Percentiles rank a stretch among this genome's conserved stretches.
Evolutionary conservation across 2,113 vertebrate genomes (phyloP).

Genomic region (Bufo bufo): DNA sequence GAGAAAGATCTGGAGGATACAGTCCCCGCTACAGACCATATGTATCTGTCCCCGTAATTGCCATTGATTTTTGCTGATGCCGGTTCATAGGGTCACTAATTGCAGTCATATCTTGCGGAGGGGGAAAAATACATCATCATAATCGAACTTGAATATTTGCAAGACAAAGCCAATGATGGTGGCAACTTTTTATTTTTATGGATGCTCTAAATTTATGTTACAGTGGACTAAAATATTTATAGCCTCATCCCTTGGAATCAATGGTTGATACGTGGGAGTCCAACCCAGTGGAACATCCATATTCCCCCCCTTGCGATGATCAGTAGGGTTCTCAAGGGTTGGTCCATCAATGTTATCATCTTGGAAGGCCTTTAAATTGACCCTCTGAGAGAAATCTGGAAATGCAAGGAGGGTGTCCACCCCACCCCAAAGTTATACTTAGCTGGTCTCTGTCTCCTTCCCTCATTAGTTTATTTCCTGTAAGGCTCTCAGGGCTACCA

Average conservation of each 20-base stretch:
- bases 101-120: neutral
- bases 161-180: neutral
- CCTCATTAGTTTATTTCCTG: too few relatives aligned
- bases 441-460: neutral
- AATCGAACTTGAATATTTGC: neutral
- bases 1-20: neutral
- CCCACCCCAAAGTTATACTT: neutral
- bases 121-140: neutral
- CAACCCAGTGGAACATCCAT: too few relatives aligned
- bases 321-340: neutral
- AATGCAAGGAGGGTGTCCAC: too few relatives aligned
- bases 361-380: neutral
- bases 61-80: constrained; percentile 15
- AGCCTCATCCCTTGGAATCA: neutral
- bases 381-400: neutral
- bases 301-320: neutral
- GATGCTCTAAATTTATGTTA: neutral
- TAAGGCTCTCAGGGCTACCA: too few relatives aligned
- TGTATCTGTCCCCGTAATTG: neutral
- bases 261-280: neutral
- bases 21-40: too few relatives aligned
- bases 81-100: constrained; percentile 10
- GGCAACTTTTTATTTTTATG: neutral
- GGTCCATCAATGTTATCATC: neutral
- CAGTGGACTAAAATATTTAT: neutral